Evolutionary conservation across 2,888 invertebrate genomes (phyloP), one percentile per base, ranked within the genome.

Genomic region (Pseudococcus viburni): DNA sequence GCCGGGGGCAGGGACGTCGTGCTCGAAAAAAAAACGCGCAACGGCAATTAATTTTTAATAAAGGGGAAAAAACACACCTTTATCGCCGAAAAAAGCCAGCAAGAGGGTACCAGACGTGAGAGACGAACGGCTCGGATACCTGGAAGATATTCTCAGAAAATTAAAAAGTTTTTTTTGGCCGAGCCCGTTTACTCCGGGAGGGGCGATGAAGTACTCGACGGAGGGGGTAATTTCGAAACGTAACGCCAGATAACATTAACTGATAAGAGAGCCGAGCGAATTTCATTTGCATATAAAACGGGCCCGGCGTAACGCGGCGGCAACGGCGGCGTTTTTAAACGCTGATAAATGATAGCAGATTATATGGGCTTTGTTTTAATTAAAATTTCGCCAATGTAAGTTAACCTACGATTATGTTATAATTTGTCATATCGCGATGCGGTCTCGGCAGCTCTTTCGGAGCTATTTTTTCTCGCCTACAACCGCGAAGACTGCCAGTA

Each of bases 321-420:
- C 17, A 33, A 17, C 73, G 33, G 77, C 73, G 86, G 48, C 26
- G 22, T 73, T 86, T 86, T 86, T 73, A 46, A 68, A 73, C 48
- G 73, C 68, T 86, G 86, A 86, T 86, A 73, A 86, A 86, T 86
- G 86, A 86, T 48, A 48, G 42, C 86, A 86, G 86, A 86, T 86
- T 86, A 86, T 46, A 68, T 42, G 46, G 64, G 73, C 68, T 86
- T 86, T 86, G 86, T 86, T 86, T 86, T 86, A 86, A 86, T 86
- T 86, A 86, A 86, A 86, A 86, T 83, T 46, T 83, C 80, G 80
- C 80, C 80, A 46, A 83, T 83, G 80, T 83, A 83, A 83, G 42
- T 83, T 46, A 46, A 83, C 80, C 42, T 46, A 46, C 80, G 46
- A 83, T 83, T 83, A 83, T 46, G 80, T 83, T 83, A 83, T 83